These are phyloP conservation scores for Polylopha cassiicola DNA, from an alignment of 2,888 invertebrate species.

Conservation along the genomic window DNA sequence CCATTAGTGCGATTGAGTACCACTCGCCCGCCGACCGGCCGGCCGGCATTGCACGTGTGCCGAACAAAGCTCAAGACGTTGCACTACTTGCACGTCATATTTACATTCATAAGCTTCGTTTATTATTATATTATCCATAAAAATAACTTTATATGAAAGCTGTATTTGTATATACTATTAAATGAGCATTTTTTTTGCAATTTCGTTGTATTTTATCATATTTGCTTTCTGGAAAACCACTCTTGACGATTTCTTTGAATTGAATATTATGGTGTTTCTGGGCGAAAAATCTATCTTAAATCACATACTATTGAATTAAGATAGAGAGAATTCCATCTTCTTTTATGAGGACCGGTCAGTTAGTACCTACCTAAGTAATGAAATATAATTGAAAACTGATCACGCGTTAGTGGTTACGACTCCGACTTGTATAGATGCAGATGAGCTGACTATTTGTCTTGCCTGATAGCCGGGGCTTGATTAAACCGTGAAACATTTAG, in stretches of 20 bases:
- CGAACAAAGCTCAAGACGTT: conserved; percentile 17
- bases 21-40: conserved; percentile 36
- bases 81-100: neutral
- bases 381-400: conserved; percentile 50
- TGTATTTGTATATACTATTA: too few relatives aligned
- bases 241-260: too few relatives aligned
- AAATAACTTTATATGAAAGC: neutral
- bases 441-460: conserved; percentile 76
- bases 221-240: too few relatives aligned
- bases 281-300: too few relatives aligned
- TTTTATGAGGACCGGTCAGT: too few relatives aligned
- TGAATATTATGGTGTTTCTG: too few relatives aligned
- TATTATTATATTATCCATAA: conserved; percentile 1
- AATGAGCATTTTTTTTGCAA: too few relatives aligned
- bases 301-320: too few relatives aligned
- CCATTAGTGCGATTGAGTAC: conserved; percentile 71
- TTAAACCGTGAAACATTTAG: conserved; percentile 75
- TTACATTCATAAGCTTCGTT: neutral
- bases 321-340: too few relatives aligned
- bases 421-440: conserved; percentile 75
- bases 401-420: conserved; percentile 56
- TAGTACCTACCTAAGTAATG: too few relatives aligned
- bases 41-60: conserved; percentile 27
- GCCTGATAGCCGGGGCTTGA: conserved; percentile 71
- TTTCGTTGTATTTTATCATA: too few relatives aligned